Evolutionary conservation across 1,140 invertebrate species (phyloP), one percentile per base, ranked within the genome.

Genomic region (Ruditapes philippinarum): DNA sequence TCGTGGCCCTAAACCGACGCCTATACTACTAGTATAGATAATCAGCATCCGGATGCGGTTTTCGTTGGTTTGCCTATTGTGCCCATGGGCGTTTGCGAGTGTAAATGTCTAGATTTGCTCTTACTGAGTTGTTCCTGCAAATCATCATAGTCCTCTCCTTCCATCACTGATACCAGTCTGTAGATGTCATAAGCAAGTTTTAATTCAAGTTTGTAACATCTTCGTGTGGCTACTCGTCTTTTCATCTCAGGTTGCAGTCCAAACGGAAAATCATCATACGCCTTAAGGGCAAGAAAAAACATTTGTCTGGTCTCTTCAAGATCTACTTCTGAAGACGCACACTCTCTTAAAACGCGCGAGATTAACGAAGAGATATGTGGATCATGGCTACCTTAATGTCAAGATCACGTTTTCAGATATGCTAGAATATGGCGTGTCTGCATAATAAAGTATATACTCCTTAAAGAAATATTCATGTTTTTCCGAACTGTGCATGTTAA

Each of bases 211-310:
- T 78, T 78, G 22, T 78, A 40, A 51, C 42, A 40, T 78, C n/a
- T 78, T 9, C 74, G 74, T 4, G 74, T 78, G 1, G 74, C 40
- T 22, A 78, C 49, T 51, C 74, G 5, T 7, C 74, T 40, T 36
- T 78, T 78, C n/a, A 78, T 2, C 31, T 78, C 74, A 1, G 40
- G 0, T 4, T 57, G 25, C 5, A 19, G 1, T 1, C 42, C 42
- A 57, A 19, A 78, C 22, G 74, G 73, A 25, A 78, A 78, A 33
- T 78, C 42, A 51, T 78, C 45, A 57, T 51, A 78, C 22, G 74
- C 38, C 25, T 78, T 78, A 12, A 78, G 7, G 12, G 19, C 40
- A 11, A 51, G n/a, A 78, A 51, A 78, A 22, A 12, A 78, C 68
- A 38, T 40, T 14, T 73, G 68, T 40, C 68, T 7, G 1, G 36